Conservation (phyloP, 64 coral and sea anemone species). For the Hydrozoanthus tunicans region DNA sequence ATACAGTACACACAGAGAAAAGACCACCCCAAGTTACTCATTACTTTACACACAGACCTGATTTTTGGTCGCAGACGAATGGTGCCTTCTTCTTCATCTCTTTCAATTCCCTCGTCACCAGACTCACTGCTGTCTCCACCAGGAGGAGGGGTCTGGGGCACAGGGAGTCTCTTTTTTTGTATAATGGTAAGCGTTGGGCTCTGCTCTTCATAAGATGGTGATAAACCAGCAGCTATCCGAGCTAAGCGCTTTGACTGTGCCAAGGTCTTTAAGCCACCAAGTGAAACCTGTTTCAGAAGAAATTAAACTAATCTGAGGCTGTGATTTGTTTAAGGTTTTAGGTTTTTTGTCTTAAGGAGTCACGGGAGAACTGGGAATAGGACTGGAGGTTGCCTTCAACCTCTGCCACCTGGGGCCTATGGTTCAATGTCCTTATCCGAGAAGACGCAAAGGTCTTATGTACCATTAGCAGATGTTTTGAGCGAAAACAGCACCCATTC, state of each 20-base stretch:
- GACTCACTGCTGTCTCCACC: conserved; percentile 31
- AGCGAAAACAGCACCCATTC: too few species aligned
- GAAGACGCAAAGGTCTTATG: too few species aligned
- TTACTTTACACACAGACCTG: conserved; percentile 2
- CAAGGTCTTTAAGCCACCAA: conserved; percentile 28
- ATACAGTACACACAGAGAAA: neutral
- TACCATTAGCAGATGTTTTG: too few species aligned
- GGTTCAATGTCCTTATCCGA: too few species aligned
- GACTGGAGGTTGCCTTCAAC: too few species aligned
- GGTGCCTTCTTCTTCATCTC: conserved; percentile 48
- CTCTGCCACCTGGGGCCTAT: too few species aligned
- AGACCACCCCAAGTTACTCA: neutral
- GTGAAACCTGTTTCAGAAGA: conserved; percentile 12
- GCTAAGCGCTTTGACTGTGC: conserved; percentile 8
- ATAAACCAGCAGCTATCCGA: conserved; percentile 28
- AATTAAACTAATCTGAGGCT: too few species aligned
- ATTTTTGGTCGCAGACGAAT: conserved; percentile 56
- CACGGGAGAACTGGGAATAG: too few species aligned
- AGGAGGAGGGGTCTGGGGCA: conserved; percentile 52
- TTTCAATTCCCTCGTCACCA: conserved; percentile 43
- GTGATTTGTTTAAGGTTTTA: too few species aligned
- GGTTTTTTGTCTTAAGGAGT: too few species aligned
- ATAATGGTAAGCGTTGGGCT: conserved; percentile 14
- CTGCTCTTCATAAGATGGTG: conserved; percentile 46
- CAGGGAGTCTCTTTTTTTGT: conserved; percentile 35